Conservation (phyloP, 2,888 invertebrate species). For the Tiliacea aurago region DNA sequence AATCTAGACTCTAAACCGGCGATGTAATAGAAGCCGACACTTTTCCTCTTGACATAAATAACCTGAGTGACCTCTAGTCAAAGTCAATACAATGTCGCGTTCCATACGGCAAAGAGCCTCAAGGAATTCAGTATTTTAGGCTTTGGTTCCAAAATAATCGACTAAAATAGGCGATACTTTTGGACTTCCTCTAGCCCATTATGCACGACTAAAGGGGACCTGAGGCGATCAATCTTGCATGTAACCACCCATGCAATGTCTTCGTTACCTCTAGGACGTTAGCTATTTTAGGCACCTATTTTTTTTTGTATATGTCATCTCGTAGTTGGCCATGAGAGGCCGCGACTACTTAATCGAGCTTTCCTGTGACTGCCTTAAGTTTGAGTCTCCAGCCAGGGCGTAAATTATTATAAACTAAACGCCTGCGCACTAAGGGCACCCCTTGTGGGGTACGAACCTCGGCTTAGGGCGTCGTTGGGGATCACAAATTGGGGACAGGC, state of each 20-base stretch:
- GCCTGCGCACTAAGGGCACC: too few relatives aligned
- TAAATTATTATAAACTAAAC: too few relatives aligned
- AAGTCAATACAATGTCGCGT: constrained; percentile 45
- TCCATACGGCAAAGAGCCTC: not conserved
- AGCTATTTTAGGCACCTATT: too few relatives aligned
- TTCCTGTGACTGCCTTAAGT: too few relatives aligned
- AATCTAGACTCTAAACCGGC: constrained; percentile 59
- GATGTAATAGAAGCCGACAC: constrained; percentile 49
- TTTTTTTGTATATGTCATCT: too few relatives aligned
- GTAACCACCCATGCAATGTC: not conserved
- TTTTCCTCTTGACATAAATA: constrained; percentile 75
- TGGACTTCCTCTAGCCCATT: not conserved
- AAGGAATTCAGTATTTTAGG: not conserved
- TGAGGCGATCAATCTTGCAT: not conserved
- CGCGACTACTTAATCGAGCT: too few relatives aligned
- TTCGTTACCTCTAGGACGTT: too few relatives aligned
- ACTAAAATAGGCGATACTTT: not conserved
- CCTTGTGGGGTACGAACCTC: too few relatives aligned
- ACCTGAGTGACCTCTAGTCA: constrained; percentile 79
- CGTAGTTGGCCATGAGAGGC: too few relatives aligned
- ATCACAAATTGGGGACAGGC: too few relatives aligned
- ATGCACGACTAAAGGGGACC: not conserved
- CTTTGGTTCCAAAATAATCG: constrained; percentile 14
- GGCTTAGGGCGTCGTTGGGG: too few relatives aligned
- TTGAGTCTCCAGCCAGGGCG: too few relatives aligned